Evolutionary conservation across 2,797 vertebrate genomes (phyloP).

Genomic region (Salarias fasciatus): DNA sequence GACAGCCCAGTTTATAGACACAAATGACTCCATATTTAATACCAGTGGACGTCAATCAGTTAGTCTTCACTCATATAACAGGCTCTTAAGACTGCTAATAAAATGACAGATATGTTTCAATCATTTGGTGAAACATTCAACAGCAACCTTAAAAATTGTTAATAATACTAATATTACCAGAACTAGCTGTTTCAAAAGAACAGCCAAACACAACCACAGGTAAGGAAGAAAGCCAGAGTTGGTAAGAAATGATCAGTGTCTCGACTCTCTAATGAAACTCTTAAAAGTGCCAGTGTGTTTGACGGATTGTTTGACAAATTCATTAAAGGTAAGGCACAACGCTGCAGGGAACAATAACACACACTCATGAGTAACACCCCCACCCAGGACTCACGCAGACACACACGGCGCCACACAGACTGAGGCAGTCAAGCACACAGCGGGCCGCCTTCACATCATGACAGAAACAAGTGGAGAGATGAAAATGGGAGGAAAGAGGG

Average conservation of each 20-base stretch:
- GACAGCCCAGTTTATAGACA: slow-evolving; percentile 8
- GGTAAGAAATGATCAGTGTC: slow-evolving; percentile 6
- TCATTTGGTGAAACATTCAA: too few relatives aligned
- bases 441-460: slow-evolving; percentile 62
- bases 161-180: slow-evolving; percentile 2
- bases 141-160: too few relatives aligned
- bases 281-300: slow-evolving; percentile 29
- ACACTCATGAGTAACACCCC: slow-evolving; percentile 25
- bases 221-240: neutral
- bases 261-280: slow-evolving; percentile 21
- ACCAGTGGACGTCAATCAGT: slow-evolving; percentile 31
- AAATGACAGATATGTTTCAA: too few relatives aligned
- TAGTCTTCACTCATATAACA: too few relatives aligned
- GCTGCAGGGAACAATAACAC: slow-evolving; percentile 37
- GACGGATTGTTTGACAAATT: slow-evolving; percentile 66
- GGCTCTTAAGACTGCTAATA: too few relatives aligned
- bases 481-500: slow-evolving; percentile 50
- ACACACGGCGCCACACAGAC: slow-evolving; percentile 38
- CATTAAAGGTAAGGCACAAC: slow-evolving; percentile 53
- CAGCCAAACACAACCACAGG: neutral
- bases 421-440: slow-evolving; percentile 73
- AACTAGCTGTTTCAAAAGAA: neutral
- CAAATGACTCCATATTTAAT: slow-evolving; percentile 43
- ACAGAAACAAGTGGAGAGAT: slow-evolving; percentile 50
- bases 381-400: slow-evolving; percentile 33